phyloP scores from a whole-genome alignment of 1,140 invertebrate species.

The Zaprionus kolodkinae region DNA sequence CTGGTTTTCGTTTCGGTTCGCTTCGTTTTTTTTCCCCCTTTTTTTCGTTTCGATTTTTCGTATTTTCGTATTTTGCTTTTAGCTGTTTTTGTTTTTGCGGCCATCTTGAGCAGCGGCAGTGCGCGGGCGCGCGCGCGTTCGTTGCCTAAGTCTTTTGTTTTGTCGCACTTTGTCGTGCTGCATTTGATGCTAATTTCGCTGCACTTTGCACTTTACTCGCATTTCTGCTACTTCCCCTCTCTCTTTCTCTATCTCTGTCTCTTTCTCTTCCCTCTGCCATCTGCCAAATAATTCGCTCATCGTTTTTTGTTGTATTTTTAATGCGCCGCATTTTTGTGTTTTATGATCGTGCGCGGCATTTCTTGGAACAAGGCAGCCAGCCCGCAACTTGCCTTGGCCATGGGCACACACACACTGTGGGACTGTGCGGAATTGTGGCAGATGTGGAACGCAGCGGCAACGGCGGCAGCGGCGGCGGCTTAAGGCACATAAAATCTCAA shows the following conservation, averaged over 20 bases:
- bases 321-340: constrained; percentile 68
- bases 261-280: not conserved
- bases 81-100: constrained; percentile 15
- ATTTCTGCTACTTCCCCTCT: not conserved
- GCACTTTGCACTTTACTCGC: constrained; percentile 40
- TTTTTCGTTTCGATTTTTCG: constrained; percentile 15
- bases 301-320: constrained; percentile 28
- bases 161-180: not conserved
- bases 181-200: constrained; percentile 33
- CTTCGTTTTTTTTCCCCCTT: not conserved
- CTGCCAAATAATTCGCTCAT: constrained; percentile 57
- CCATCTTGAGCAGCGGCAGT: not conserved
- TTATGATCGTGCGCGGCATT: constrained; percentile 68
- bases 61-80: constrained; percentile 22
- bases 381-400: constrained; percentile 42
- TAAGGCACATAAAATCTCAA: constrained; percentile 81
- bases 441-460: constrained; percentile 48
- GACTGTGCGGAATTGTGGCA: constrained; percentile 18
- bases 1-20: constrained; percentile 59
- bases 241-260: not conserved
- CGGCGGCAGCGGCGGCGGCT: constrained; percentile 38
- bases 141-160: constrained; percentile 80
- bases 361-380: constrained; percentile 62
- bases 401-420: constrained; percentile 30
- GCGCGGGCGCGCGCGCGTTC: constrained; percentile 39